A percentile compares a stretch with the other conserved stretches of the same genome.
phyloP scores from a whole-genome alignment of 1,140 invertebrate species.

The Drosophila seguyi region DNA sequence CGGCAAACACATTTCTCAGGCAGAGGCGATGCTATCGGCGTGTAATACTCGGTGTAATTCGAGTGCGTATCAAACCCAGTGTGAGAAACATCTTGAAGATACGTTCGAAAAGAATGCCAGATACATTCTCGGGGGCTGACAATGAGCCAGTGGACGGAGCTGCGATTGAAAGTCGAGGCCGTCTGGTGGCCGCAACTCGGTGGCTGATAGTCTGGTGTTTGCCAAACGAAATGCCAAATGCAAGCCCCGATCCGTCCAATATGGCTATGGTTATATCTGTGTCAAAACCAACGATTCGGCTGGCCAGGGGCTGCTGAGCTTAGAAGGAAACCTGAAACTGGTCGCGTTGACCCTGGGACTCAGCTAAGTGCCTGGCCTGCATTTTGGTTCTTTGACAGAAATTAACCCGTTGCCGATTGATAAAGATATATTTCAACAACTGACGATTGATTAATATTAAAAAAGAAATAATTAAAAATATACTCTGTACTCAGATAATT shows the following conservation, averaged over 20 bases:
- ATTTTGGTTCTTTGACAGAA: constrained; percentile 65
- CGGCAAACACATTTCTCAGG: constrained; percentile 35
- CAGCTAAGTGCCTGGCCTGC: constrained; percentile 46
- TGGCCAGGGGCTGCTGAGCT: constrained; percentile 44
- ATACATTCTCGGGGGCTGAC: constrained; percentile 45
- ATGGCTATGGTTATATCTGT: constrained; percentile 60
- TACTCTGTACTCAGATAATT: background rate
- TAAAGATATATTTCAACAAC: background rate
- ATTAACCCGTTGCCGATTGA: constrained; percentile 11
- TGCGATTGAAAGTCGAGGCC: constrained; percentile 74
- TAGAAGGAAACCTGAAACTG: constrained; percentile 79
- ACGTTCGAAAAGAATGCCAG: constrained; percentile 41
- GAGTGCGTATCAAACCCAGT: constrained; percentile 28
- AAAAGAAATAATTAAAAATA: background rate
- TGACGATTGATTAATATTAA: background rate
- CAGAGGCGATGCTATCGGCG: constrained; percentile 48
- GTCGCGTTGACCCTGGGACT: constrained; percentile 47
- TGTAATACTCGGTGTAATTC: constrained; percentile 40
- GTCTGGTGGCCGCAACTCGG: constrained; percentile 52
- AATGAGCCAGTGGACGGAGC: constrained; percentile 9
- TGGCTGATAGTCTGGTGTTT: constrained; percentile 31
- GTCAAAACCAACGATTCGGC: constrained; percentile 65
- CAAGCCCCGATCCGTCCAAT: constrained; percentile 61
- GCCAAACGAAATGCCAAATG: constrained; percentile 73
- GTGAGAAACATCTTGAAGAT: constrained; percentile 57